These are phyloP conservation scores for Reticulitermes speratus DNA, from an alignment of 1,140 invertebrate genomes.

Conservation along the genomic window DNA sequence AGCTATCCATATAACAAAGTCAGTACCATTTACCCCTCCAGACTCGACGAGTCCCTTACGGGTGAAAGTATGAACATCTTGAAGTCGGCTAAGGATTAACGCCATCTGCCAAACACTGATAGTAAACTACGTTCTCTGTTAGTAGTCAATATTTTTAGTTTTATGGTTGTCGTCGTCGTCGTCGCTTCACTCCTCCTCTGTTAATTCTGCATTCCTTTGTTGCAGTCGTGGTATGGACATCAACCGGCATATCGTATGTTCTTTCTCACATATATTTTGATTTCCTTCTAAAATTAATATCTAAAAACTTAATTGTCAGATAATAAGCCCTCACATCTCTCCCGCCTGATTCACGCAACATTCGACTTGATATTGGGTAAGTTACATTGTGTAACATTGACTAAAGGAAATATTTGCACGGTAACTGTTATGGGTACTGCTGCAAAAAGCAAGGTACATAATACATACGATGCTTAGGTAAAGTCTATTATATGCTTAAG, in stretches of 20 bases:
- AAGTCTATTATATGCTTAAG: no score
- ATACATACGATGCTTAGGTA: no score
- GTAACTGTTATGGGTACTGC: neutral
- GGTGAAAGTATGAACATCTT: no score
- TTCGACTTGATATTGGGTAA: neutral
- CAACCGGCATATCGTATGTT: neutral
- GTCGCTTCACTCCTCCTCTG: neutral
- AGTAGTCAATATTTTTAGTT: no score
- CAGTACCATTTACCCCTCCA: no score
- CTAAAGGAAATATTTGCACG: neutral
- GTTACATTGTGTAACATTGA: neutral
- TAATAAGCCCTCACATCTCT: neutral
- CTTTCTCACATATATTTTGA: no score
- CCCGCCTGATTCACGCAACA: neutral
- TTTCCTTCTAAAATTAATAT: neutral
- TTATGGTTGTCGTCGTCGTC: no score
- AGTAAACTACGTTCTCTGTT: no score
- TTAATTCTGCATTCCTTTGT: neutral
- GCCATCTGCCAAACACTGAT: no score
- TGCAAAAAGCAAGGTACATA: neutral
- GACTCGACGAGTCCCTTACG: no score
- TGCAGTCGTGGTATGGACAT: neutral
- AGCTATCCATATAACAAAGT: no score
- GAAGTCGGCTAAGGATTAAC: no score
- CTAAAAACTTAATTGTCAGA: neutral